A percentile compares a stretch with the other conserved stretches of the same genome.
Evolutionary conservation across 35 echinoderm and acorn worm species (phyloP).

Genomic region (Stichopus chloronotus): DNA sequence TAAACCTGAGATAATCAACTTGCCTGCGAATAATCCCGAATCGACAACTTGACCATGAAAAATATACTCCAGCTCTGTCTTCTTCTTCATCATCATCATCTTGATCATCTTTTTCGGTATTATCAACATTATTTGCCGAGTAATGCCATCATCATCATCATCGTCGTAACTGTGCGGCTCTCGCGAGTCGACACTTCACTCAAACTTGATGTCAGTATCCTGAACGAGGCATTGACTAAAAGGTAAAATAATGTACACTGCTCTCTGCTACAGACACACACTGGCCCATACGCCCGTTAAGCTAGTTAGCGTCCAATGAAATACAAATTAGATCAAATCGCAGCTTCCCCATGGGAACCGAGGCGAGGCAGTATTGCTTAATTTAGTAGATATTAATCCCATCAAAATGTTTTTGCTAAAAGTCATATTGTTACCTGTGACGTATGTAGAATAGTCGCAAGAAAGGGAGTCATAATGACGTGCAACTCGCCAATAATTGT

Average conservation of each 20-base stretch:
- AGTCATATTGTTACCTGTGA: background rate
- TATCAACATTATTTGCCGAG: constrained; percentile 6
- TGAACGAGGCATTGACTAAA: background rate
- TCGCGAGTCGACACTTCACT: background rate
- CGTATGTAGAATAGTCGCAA: no score
- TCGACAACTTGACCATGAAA: constrained; percentile 1
- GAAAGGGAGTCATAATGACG: no score
- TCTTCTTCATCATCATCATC: no score
- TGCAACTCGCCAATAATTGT: no score
- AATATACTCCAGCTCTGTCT: no score
- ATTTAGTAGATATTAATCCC: background rate
- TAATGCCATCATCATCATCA: background rate
- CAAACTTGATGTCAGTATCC: background rate
- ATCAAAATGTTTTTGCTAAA: background rate
- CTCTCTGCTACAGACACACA: background rate
- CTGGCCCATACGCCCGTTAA: constrained; percentile 17
- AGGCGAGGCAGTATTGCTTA: background rate
- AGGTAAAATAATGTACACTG: background rate
- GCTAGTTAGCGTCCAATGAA: constrained; percentile 48
- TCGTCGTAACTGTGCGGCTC: background rate
- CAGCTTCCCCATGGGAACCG: background rate
- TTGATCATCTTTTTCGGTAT: background rate
- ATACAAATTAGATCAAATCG: constrained; percentile 39
- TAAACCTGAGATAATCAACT: background rate
- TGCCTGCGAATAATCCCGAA: background rate